Percentiles rank a stretch among this genome's conserved stretches.
These are phyloP conservation scores for Acrocephalus scirpaceus DNA, from an alignment of 2,797 vertebrate species.

Conservation along the genomic window DNA sequence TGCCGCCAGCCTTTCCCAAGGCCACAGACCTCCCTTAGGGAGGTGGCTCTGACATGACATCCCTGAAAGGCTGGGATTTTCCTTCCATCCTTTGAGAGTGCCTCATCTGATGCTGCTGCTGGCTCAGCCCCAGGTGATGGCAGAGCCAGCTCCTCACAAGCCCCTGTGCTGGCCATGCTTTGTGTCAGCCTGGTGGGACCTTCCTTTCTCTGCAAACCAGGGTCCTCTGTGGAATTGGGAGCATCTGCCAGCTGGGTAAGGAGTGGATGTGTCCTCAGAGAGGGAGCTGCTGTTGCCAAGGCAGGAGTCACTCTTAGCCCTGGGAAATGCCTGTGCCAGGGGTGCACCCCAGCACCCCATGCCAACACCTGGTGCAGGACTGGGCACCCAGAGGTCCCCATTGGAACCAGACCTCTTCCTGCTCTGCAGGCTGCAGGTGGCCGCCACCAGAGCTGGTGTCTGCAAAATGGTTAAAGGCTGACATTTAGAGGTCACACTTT, in stretches of 20 bases:
- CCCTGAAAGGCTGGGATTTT: neutral
- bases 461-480: constrained; percentile 41
- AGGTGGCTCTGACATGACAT: neutral
- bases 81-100: neutral
- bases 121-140: fast-evolving
- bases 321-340: neutral
- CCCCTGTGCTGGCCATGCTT: neutral
- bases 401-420: neutral
- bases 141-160: neutral
- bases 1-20: neutral
- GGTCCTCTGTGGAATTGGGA: neutral
- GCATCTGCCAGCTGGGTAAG: neutral
- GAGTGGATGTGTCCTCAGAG: neutral
- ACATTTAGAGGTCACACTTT: constrained; percentile 65
- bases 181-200: neutral
- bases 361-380: neutral
- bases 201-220: neutral
- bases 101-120: neutral
- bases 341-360: neutral
- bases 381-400: neutral
- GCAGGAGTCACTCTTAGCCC: neutral
- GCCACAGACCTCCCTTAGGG: neutral
- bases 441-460: neutral
- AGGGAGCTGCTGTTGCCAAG: neutral
- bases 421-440: neutral